Evolutionary conservation across 2,113 vertebrate genomes (phyloP).

Genomic region (Excalfactoria chinensis): DNA sequence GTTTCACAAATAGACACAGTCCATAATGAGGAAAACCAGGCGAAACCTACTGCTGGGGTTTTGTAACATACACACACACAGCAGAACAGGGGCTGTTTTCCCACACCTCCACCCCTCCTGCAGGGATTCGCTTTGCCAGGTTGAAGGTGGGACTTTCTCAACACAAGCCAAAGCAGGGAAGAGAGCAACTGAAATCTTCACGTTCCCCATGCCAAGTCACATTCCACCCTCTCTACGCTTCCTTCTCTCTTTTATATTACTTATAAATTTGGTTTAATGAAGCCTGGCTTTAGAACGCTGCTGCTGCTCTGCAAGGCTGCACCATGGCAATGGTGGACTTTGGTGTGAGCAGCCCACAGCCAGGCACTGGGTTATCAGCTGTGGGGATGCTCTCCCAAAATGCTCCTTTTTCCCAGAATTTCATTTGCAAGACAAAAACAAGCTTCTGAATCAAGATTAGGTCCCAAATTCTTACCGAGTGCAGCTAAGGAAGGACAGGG

Average conservation of each 20-base stretch:
- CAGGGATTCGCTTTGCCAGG: neutral
- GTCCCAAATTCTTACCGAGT: neutral
- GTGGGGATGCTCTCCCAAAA: neutral
- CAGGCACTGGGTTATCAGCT: neutral
- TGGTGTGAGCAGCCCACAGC: neutral
- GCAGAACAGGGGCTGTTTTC: neutral
- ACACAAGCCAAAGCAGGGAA: accelerated
- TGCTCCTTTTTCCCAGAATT: neutral
- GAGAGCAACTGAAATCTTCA: neutral
- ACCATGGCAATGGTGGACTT: neutral
- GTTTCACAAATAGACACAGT: neutral
- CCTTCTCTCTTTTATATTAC: neutral
- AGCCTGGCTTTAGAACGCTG: neutral
- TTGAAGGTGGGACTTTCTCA: neutral
- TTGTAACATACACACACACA: neutral
- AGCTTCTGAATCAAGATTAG: neutral
- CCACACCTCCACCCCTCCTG: neutral
- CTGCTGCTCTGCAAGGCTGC: neutral
- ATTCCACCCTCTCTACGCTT: neutral
- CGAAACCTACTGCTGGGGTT: accelerated
- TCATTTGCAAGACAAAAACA: neutral
- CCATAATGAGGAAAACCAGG: neutral
- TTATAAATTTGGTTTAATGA: neutral
- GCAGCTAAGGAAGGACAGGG: neutral
- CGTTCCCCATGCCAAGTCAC: accelerated